Evolutionary conservation across 2,888 invertebrate species (phyloP), one percentile per base, ranked within the genome.

Genomic region (Heterodera filipjevi): DNA sequence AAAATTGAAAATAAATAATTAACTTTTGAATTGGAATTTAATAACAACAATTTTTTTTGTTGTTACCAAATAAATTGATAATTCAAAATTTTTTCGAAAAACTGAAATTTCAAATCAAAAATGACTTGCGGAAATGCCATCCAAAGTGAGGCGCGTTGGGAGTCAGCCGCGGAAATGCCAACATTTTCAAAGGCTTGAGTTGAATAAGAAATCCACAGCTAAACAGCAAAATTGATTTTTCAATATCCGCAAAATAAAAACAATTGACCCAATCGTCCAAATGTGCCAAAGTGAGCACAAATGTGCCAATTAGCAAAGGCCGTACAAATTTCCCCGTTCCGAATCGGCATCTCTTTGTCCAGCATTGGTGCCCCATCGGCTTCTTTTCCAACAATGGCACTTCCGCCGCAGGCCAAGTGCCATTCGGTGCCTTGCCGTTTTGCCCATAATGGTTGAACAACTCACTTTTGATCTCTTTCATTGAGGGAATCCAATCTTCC

Each of bases 131-230:
- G 83, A 3, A 83, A 68, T n/a, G 80, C 80, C 85, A 87, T 87
- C 35, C 84, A 80, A 27, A 87, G 75, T 0, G 86, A 86, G 1
- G 85, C 82, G 27, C 79, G 79, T 76, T 84, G 86, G 1, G 87
- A 86, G 39, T 79, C 77, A 59, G 80, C 77, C 0, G 85, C 78
- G 14, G 80, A 68, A 35, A 85, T 77, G 6, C 87, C 87, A 30
- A 79, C 82, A 33, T 82, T 84, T 76, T 86, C 86, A 71, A 87
- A 87, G 30, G 87, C 86, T 33, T 85, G 84, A 1, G 87, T 87
- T 0, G 87, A 87, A 73, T 87, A 87, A 3, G 86, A 85, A 64
- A 87, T 85, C 87, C 87, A 87, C 14, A 87, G 81, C 87, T 87
- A 79, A 78, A 86, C 64, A 32, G 8, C n/a, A 5, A 27, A 76